Evolutionary conservation across 2,797 vertebrate genomes (phyloP), one percentile per base, ranked within the genome.

Genomic region (Rhynchotus rufescens): DNA sequence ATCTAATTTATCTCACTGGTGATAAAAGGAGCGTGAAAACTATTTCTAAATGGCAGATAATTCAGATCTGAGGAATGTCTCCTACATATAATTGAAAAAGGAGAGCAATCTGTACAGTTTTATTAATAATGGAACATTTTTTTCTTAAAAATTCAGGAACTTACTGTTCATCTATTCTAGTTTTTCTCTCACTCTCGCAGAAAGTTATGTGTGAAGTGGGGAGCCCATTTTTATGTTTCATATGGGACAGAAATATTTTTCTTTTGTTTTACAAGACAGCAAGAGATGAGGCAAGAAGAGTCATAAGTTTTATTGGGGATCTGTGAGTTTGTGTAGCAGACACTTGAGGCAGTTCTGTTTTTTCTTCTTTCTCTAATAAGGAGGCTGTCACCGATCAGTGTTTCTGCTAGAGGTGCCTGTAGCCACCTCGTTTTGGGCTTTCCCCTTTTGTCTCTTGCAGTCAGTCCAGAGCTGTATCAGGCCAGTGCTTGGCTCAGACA

Each of bases 91-190:
- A 95, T 80, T 96, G 76, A 71, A 77, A 73, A 84, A 40, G 54
- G 32, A 88, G 79, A 79, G 6, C 38, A 82, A 81, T 87, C 86
- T 74, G 19, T 36, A 52, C 45, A 80, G 71, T 73, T 93, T 94
- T 92, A 96, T 96, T 96, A 96, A 97, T 96, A 90, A 93, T 90
- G 56, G 61, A 95, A 86, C 61, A 86, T 85, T 94, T 96, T 96
- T 84, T 89, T 36, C 74, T 96, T 94, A 94, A 93, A 88, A 96
- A 94, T 96, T 84, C 84, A 92, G 65, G 77, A 95, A 84, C 79
- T 49, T 81, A 61, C 51, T 88, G 40, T 84, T 96, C 79, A 74
- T 96, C 89, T 71, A 68, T 93, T 94, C 68, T 93, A 90, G 54
- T 54, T 92, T 84, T 89, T 62, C 60, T 93, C 79, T 86, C 51